Evolutionary conservation across 2,797 vertebrate genomes (phyloP).

Genomic region (Brotula barbata): DNA sequence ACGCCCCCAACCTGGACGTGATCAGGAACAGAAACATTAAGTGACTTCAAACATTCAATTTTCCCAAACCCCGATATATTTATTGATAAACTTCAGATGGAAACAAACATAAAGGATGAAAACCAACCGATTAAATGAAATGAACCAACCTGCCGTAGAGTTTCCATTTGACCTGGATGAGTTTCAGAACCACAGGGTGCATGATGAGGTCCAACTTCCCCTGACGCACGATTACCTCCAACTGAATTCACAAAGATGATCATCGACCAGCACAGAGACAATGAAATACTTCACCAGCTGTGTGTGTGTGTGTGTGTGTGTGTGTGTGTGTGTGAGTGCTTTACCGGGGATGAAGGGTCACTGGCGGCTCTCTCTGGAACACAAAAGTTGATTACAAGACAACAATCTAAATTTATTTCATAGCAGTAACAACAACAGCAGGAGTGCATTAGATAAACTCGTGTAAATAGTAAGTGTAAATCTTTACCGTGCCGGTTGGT

Average conservation of each 20-base stretch:
- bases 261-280: too few species aligned
- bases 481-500: conserved; percentile 20
- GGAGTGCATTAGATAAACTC: too few species aligned
- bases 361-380: conserved; percentile 37
- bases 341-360: conserved; percentile 68
- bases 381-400: conserved; percentile 8
- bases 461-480: neutral
- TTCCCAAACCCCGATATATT: too few species aligned
- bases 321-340: too few species aligned
- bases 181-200: conserved; percentile 75
- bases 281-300: too few species aligned
- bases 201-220: conserved; percentile 76
- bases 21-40: neutral
- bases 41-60: too few species aligned
- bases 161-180: conserved; percentile 77
- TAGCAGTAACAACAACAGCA: too few species aligned
- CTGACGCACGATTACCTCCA: conserved; percentile 72
- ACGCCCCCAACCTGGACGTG: conserved; percentile 67
- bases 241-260: conserved; percentile 37
- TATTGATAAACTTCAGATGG: too few species aligned
- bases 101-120: neutral
- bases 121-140: too few species aligned
- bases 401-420: too few species aligned
- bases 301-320: too few species aligned
- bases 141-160: conserved; percentile 73